Evolutionary conservation across 2,113 vertebrate species (phyloP).

Genomic region (Cochlearius cochlearius): DNA sequence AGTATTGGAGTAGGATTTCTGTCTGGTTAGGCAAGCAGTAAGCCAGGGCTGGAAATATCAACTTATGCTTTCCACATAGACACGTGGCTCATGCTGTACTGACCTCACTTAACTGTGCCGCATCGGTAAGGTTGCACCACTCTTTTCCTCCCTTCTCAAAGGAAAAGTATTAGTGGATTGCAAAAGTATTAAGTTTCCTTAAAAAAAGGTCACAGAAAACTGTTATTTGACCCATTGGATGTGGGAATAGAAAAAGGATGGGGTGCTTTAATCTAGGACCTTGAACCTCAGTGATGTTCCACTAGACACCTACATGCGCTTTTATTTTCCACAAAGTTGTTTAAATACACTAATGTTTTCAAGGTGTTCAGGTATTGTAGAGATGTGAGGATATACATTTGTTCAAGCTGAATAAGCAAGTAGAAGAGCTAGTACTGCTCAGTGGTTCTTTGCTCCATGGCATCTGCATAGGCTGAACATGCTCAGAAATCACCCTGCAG

Average conservation of each 20-base stretch:
- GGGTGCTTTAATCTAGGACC: background rate
- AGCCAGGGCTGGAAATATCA: background rate
- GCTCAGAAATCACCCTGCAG: background rate
- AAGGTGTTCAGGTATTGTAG: background rate
- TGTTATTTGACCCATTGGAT: background rate
- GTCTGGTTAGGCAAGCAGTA: background rate
- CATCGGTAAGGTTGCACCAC: background rate
- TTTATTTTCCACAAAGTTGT: background rate
- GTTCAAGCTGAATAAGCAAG: background rate
- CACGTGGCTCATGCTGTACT: background rate
- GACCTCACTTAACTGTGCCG: background rate
- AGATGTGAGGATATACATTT: background rate
- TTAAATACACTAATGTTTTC: background rate
- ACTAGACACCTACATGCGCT: no score
- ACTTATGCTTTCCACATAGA: background rate
- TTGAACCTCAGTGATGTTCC: background rate
- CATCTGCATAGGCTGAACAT: background rate
- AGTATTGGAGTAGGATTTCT: background rate
- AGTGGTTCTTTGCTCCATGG: background rate
- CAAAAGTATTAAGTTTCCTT: background rate
- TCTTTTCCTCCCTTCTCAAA: background rate
- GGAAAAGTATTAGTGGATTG: background rate
- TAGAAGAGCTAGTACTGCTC: background rate
- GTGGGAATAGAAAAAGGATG: background rate
- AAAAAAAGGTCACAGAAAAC: background rate